Conservation (phyloP, 2,888 invertebrate genomes). For the Lymantria monacha region DNA sequence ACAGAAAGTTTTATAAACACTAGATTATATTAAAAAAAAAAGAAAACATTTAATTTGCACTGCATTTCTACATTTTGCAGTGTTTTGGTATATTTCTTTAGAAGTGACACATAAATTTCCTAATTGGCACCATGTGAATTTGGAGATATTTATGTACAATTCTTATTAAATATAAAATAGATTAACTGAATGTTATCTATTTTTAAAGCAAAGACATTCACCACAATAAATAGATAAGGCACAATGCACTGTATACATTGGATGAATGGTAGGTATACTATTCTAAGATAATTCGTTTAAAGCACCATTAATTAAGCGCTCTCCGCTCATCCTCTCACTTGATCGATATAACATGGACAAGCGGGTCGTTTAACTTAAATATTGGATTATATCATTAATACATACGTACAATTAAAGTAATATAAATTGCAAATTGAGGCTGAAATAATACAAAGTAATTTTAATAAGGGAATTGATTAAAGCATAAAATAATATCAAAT, state of each 20-base stretch:
- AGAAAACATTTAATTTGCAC: neutral
- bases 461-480: conserved; percentile 32
- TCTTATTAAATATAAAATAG: conserved; percentile 14
- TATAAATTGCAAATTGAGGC: conserved; percentile 27
- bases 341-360: conserved; percentile 50
- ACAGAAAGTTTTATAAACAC: conserved; percentile 37
- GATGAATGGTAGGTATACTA: conserved; percentile 17
- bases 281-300: conserved; percentile 19
- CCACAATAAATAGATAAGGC: conserved; percentile 20
- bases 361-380: conserved; percentile 57
- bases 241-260: conserved; percentile 10
- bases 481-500: conserved; percentile 20
- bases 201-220: conserved; percentile 19
- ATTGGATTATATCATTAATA: conserved; percentile 27
- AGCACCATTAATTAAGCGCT: conserved; percentile 47
- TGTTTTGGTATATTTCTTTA: conserved; percentile 22
- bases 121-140: conserved; percentile 58
- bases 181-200: conserved; percentile 17
- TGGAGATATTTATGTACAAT: conserved; percentile 51
- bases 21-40: conserved; percentile 29
- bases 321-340: conserved; percentile 56
- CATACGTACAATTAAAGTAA: conserved; percentile 24
- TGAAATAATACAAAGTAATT: conserved; percentile 8
- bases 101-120: conserved; percentile 29
- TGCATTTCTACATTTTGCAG: neutral